A percentile compares a stretch with the other conserved stretches of the same genome.
Evolutionary conservation across 2,113 vertebrate genomes (phyloP).

Genomic region (Poicephalus gulielmi): DNA sequence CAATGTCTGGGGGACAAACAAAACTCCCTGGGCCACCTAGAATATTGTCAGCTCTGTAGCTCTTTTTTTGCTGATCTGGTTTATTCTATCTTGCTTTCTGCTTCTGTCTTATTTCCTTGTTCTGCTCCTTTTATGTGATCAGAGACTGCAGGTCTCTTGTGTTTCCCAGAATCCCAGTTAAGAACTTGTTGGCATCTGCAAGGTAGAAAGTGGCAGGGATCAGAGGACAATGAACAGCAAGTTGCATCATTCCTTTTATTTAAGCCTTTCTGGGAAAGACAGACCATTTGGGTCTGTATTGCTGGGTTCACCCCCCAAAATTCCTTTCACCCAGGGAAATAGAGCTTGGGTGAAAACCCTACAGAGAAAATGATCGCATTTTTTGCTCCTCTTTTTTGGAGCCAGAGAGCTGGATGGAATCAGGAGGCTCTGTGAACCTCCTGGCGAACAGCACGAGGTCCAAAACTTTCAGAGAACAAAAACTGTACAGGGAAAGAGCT

Average conservation of each 20-base stretch:
- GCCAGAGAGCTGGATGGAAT: background rate
- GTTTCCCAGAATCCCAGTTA: conserved; percentile 13
- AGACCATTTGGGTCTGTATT: background rate
- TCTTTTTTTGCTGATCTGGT: background rate
- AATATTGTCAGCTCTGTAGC: background rate
- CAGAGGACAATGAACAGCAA: background rate
- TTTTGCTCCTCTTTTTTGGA: background rate
- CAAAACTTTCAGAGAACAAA: background rate
- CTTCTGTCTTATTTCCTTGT: background rate
- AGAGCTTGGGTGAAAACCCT: background rate
- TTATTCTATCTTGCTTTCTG: background rate
- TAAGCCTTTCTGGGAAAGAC: conserved; percentile 3
- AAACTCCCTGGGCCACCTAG: background rate
- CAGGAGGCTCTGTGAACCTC: background rate
- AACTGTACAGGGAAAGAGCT: background rate
- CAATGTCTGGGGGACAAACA: background rate
- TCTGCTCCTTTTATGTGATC: background rate
- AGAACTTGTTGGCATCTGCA: background rate
- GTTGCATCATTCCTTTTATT: background rate
- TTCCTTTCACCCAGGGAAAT: background rate
- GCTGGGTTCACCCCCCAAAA: background rate
- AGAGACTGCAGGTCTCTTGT: background rate
- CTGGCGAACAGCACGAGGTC: background rate
- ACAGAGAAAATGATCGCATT: background rate
- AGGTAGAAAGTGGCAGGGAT: background rate